phyloP scores from a whole-genome alignment of 2,113 vertebrate genomes.

The Euleptes europaea region DNA sequence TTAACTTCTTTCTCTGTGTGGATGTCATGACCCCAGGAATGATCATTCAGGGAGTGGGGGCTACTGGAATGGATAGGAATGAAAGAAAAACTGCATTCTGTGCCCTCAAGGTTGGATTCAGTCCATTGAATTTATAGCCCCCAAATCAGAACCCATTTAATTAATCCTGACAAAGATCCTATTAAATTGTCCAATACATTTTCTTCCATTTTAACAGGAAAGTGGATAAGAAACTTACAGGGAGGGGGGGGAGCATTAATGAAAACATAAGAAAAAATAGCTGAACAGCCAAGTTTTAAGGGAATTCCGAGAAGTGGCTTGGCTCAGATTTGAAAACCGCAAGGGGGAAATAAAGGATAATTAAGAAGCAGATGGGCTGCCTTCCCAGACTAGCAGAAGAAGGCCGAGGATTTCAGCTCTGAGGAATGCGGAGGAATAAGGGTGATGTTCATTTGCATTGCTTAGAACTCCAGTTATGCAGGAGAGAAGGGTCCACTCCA shows the following conservation, averaged over 20 bases:
- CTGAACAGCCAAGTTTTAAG: neutral
- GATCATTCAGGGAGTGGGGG: too few relatives aligned
- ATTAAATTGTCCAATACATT: neutral
- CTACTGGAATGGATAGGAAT: too few relatives aligned
- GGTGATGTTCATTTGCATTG: too few relatives aligned
- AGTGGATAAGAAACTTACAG: neutral
- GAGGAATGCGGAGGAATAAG: neutral
- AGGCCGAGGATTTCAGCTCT: neutral
- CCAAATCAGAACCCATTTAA: neutral
- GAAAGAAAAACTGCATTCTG: too few relatives aligned
- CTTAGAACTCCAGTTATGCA: neutral
- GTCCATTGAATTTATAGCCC: neutral
- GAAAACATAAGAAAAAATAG: neutral
- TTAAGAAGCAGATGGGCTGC: conserved; percentile 12
- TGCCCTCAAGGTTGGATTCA: too few relatives aligned
- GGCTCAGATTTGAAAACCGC: conserved; percentile 3
- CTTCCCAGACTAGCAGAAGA: neutral
- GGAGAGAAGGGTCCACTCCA: neutral
- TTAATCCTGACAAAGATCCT: neutral
- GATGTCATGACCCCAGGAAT: too few relatives aligned
- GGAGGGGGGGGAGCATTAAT: neutral
- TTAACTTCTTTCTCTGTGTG: too few relatives aligned
- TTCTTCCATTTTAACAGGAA: neutral
- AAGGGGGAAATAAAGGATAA: conserved; percentile 6
- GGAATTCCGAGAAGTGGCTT: conserved; percentile 14